Percentiles rank a stretch among this genome's conserved stretches.
Evolutionary conservation across 2,888 invertebrate species (phyloP).

Genomic region (Notocelia uddmanniana): DNA sequence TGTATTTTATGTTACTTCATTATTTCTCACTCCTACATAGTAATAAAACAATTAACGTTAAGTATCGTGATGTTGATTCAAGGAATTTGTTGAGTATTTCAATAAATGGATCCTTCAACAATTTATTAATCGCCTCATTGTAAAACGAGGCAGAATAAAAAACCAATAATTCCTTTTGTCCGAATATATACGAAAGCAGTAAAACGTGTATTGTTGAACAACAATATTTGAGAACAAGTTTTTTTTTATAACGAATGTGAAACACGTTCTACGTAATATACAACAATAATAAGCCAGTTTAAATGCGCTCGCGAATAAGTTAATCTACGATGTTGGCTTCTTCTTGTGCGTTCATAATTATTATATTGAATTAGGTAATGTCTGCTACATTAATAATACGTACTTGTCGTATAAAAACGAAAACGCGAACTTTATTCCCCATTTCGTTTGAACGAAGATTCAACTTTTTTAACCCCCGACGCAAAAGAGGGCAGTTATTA

Average conservation of each 20-base stretch:
- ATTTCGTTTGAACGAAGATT: not conserved
- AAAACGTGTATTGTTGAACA: slow-evolving; percentile 41
- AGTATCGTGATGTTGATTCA: slow-evolving; percentile 14
- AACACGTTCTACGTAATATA: slow-evolving; percentile 49
- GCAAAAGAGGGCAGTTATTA: too few species aligned
- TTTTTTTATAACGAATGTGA: slow-evolving; percentile 46
- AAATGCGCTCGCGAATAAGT: slow-evolving; percentile 65
- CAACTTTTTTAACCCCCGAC: slow-evolving; percentile 21
- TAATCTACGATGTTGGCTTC: slow-evolving; percentile 23
- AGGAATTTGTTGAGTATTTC: slow-evolving; percentile 2
- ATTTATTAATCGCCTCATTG: not conserved
- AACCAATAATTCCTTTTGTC: slow-evolving; percentile 27
- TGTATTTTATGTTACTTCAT: not conserved
- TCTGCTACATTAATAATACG: not conserved
- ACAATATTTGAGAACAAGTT: slow-evolving; percentile 41
- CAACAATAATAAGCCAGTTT: slow-evolving; percentile 66
- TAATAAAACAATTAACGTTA: slow-evolving; percentile 21
- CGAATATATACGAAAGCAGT: slow-evolving; percentile 35
- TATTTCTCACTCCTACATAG: slow-evolving; percentile 33
- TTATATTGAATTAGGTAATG: not conserved
- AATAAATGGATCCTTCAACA: not conserved
- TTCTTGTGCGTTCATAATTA: not conserved
- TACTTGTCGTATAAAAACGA: too few species aligned
- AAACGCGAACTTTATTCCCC: not conserved
- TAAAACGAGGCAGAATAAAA: slow-evolving; percentile 17